Percentiles rank a stretch among this genome's conserved stretches.
Evolutionary conservation across 2,888 invertebrate species (phyloP).

Genomic region (Drosophila phalerata): DNA sequence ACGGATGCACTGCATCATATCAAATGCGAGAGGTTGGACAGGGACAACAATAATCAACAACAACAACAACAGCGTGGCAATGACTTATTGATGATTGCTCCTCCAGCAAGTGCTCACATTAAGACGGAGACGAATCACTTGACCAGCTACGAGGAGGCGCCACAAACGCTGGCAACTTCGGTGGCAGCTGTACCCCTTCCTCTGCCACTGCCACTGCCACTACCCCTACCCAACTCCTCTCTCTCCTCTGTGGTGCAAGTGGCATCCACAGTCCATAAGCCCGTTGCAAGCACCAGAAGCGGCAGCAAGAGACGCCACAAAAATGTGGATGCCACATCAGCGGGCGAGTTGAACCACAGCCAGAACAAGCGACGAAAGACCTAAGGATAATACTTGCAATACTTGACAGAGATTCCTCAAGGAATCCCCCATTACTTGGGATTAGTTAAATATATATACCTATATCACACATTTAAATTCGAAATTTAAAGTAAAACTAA

Average conservation of each 20-base stretch:
- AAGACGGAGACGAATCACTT: slow-evolving; percentile 64
- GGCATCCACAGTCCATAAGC: slow-evolving; percentile 5
- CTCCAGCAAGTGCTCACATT: slow-evolving; percentile 51
- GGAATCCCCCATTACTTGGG: neutral
- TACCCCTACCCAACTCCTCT: neutral
- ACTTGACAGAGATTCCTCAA: neutral
- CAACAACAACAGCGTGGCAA: slow-evolving; percentile 49
- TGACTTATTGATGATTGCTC: slow-evolving; percentile 83
- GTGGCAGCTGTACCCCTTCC: neutral
- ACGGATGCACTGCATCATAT: slow-evolving; percentile 58
- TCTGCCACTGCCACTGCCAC: neutral
- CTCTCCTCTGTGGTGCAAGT: neutral
- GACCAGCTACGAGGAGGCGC: slow-evolving; percentile 32
- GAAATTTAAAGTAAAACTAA: slow-evolving; percentile 20
- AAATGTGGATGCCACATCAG: slow-evolving; percentile 23
- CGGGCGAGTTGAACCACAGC: slow-evolving; percentile 1
- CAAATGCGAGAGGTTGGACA: slow-evolving; percentile 73
- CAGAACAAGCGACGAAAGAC: slow-evolving; percentile 60
- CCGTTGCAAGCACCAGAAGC: slow-evolving; percentile 1
- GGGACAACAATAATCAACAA: slow-evolving; percentile 22
- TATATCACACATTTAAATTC: slow-evolving; percentile 15
- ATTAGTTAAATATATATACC: neutral
- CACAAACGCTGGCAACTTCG: slow-evolving; percentile 9
- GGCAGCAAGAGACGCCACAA: slow-evolving; percentile 56
- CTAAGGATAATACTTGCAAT: slow-evolving; percentile 14